Conservation (phyloP, 1,140 invertebrate species). For the Euwallacea similis region DNA sequence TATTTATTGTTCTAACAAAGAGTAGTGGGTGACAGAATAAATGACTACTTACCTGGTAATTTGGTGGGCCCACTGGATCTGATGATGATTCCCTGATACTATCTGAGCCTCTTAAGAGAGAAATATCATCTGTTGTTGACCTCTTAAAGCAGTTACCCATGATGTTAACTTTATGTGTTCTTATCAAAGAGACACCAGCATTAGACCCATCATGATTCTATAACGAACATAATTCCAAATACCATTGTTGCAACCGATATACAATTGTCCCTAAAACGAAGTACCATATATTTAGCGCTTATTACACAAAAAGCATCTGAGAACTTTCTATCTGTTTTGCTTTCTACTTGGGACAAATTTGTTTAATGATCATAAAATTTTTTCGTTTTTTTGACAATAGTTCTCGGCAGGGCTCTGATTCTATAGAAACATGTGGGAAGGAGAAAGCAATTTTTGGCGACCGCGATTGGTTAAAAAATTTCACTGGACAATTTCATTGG, state of each 20-base stretch:
- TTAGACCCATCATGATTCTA: slow-evolving; percentile 32
- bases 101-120: slow-evolving; percentile 61
- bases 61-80: slow-evolving; percentile 55
- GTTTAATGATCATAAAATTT: not conserved
- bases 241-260: slow-evolving; percentile 9
- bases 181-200: slow-evolving; percentile 25
- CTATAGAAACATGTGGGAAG: no score
- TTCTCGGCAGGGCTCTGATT: no score
- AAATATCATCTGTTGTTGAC: slow-evolving; percentile 64
- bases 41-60: slow-evolving; percentile 54
- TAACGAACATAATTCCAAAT: slow-evolving; percentile 13
- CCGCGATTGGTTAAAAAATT: no score
- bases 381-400: no score
- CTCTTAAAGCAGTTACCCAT: slow-evolving; percentile 69
- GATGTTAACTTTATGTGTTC: slow-evolving; percentile 44
- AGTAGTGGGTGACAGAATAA: not conserved
- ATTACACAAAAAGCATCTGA: slow-evolving; percentile 9
- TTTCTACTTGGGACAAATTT: not conserved
- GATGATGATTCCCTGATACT: slow-evolving; percentile 57
- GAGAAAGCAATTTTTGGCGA: no score
- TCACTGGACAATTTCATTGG: no score
- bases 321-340: not conserved
- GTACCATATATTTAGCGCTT: slow-evolving; percentile 23
- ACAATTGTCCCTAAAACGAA: slow-evolving; percentile 4
- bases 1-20: no score